phyloP scores from a whole-genome alignment of 2,797 vertebrate genomes.

The Pristis pectinata region DNA sequence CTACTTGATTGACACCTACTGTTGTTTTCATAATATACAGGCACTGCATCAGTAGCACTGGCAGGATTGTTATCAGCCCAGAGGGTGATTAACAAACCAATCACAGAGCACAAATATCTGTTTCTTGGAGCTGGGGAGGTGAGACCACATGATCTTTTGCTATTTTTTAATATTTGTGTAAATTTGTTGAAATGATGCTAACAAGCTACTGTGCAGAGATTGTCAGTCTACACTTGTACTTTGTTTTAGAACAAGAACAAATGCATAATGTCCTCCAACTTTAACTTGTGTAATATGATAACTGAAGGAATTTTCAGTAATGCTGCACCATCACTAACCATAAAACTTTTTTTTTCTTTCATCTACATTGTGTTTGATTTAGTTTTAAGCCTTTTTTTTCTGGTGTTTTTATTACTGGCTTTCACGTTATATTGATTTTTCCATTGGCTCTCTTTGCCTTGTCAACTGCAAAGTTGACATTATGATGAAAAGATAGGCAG shows the following conservation, averaged over 20 bases:
- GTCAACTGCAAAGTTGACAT: neutral
- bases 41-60: slow-evolving; percentile 84
- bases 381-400: neutral
- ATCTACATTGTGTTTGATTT: neutral
- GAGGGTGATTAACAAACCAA: slow-evolving; percentile 69
- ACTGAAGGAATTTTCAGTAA: neutral
- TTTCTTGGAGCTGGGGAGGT: slow-evolving; percentile 97
- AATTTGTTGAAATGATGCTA: neutral
- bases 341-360: neutral
- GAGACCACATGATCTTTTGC: slow-evolving; percentile 40
- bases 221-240: neutral
- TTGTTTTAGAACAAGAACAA: no score
- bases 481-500: neutral
- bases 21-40: slow-evolving; percentile 49
- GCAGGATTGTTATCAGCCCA: slow-evolving; percentile 84
- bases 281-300: no score
- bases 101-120: slow-evolving; percentile 81
- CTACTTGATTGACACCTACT: slow-evolving; percentile 7
- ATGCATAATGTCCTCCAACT: no score
- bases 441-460: neutral
- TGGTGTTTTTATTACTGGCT: neutral
- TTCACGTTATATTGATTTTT: neutral
- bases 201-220: neutral
- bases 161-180: neutral
- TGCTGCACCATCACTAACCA: neutral